These are phyloP conservation scores for Setophaga coronata DNA, from an alignment of 2,113 vertebrate species.

Conservation along the genomic window DNA sequence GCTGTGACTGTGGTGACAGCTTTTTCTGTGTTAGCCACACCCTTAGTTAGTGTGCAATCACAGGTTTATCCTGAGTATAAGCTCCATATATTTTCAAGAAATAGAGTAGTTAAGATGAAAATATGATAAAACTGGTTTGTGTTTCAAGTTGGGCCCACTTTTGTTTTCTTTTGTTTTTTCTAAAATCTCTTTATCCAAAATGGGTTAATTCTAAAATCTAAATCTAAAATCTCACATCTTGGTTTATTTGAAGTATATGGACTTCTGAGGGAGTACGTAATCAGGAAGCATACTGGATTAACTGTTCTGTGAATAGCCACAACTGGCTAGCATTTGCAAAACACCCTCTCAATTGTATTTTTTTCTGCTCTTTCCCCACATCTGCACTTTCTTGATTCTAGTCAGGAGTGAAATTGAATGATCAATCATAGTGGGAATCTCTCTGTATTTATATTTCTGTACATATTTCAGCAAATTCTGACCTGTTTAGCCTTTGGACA, in stretches of 20 bases:
- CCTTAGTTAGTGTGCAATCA: not conserved
- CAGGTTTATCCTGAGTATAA: not conserved
- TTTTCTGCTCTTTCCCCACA: not conserved
- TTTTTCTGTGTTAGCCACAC: not conserved
- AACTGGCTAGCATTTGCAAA: not conserved
- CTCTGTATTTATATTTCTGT: not conserved
- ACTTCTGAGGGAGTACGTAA: not conserved
- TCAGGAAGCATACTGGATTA: not conserved
- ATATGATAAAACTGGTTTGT: not conserved
- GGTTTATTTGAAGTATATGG: not conserved
- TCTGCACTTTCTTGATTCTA: not conserved
- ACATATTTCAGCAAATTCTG: not conserved
- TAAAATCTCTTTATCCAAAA: not conserved
- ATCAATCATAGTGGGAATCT: not conserved
- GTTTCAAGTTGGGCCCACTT: not conserved
- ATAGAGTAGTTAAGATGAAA: not conserved
- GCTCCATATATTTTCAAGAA: not conserved
- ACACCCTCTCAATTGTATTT: fast-evolving
- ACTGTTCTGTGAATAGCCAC: not conserved
- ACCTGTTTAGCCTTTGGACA: not conserved
- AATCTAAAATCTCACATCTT: not conserved
- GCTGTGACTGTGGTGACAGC: not conserved
- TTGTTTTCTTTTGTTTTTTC: not conserved
- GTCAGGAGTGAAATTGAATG: not conserved
- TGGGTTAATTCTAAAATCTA: not conserved